Percentiles rank a stretch among this genome's conserved stretches.
Conservation (phyloP, 2,797 vertebrate genomes). For the Cuculus canorus region DNA sequence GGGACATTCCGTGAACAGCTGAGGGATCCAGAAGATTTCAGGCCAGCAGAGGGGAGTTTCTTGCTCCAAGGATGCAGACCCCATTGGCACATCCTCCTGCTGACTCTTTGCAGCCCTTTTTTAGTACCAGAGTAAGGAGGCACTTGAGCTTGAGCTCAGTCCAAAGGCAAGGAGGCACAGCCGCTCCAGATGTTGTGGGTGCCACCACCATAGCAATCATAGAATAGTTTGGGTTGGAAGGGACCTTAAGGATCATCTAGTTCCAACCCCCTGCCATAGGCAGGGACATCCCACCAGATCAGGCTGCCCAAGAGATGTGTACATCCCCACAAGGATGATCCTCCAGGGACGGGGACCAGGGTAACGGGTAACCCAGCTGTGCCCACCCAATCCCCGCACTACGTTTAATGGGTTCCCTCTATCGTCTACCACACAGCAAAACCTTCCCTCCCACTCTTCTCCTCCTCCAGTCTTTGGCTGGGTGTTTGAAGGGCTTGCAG, state of each 20-base stretch:
- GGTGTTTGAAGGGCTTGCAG: background rate
- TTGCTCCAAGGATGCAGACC: background rate
- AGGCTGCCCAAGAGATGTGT: too few species aligned
- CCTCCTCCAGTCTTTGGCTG: background rate
- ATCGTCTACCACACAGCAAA: background rate
- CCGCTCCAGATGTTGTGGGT: background rate
- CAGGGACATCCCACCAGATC: too few species aligned
- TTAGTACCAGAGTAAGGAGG: background rate
- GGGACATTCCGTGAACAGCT: too few species aligned
- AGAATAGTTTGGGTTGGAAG: too few species aligned
- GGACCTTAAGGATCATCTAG: too few species aligned
- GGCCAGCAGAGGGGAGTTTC: accelerated
- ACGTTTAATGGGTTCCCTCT: background rate
- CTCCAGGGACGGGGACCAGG: background rate
- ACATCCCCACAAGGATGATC: accelerated
- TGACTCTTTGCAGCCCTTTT: background rate
- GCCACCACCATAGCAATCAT: too few species aligned
- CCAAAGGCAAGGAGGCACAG: background rate
- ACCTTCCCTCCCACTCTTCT: background rate
- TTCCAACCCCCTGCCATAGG: too few species aligned
- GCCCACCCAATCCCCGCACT: background rate
- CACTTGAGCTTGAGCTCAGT: background rate
- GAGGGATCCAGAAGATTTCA: background rate
- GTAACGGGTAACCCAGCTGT: background rate
- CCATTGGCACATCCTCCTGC: background rate